Conservation (phyloP, 2,888 invertebrate species). For the Malthinus seriepunctatus region DNA sequence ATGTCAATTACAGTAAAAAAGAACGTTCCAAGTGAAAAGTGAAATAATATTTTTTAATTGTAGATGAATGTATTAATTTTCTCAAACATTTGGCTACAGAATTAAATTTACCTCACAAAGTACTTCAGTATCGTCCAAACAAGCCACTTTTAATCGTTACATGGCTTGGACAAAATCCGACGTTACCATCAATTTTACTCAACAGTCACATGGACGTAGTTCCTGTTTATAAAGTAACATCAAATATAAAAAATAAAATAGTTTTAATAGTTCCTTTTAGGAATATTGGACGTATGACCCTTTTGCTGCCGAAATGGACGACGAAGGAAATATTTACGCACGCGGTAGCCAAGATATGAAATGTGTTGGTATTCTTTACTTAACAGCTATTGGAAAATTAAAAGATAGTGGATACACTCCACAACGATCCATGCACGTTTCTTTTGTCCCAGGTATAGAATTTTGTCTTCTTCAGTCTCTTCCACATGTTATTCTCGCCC, state of each 20-base stretch:
- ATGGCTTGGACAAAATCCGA: slow-evolving; percentile 72
- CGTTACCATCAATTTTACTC: slow-evolving; percentile 70
- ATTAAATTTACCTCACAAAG: no score
- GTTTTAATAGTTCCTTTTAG: slow-evolving; percentile 51
- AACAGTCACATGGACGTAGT: slow-evolving; percentile 96
- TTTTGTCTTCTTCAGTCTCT: no score
- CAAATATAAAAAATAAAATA: background rate
- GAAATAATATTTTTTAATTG: no score
- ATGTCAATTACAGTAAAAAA: no score
- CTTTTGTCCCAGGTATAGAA: slow-evolving; percentile 69
- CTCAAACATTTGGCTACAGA: no score
- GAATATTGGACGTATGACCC: slow-evolving; percentile 91
- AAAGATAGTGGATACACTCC: slow-evolving; percentile 61
- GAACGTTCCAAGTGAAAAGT: no score
- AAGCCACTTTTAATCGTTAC: slow-evolving; percentile 78
- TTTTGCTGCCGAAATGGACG: slow-evolving; percentile 83
- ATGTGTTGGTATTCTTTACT: slow-evolving; percentile 77
- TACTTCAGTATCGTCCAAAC: background rate
- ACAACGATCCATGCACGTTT: slow-evolving; percentile 70
- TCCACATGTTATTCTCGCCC: no score
- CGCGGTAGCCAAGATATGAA: slow-evolving; percentile 84
- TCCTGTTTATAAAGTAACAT: slow-evolving; percentile 70
- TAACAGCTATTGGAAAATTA: slow-evolving; percentile 73
- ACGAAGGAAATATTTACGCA: slow-evolving; percentile 83
- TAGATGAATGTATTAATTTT: no score